Evolutionary conservation across 2,113 vertebrate genomes (phyloP).

Genomic region (Lampris incognitus): DNA sequence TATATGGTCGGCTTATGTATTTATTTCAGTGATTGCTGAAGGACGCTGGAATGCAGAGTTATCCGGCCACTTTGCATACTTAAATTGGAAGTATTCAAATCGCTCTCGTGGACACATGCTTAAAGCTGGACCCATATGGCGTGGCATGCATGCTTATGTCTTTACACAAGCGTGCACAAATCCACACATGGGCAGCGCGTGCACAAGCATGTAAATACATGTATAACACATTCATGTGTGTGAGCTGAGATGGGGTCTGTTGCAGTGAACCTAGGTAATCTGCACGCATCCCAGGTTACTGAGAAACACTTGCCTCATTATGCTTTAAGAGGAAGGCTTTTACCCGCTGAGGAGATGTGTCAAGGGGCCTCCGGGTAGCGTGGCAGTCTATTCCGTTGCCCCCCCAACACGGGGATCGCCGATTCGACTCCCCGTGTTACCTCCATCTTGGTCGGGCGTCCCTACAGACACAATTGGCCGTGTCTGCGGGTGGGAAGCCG

Average conservation of each 20-base stretch:
- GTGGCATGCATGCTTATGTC: neutral
- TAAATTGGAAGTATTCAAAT: conserved; percentile 75
- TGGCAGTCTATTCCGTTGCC: neutral
- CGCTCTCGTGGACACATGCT: conserved; percentile 31
- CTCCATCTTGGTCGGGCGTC: too few relatives aligned
- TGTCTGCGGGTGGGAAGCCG: too few relatives aligned
- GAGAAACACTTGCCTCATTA: neutral
- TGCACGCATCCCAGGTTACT: conserved; percentile 4
- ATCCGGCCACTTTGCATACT: conserved; percentile 66
- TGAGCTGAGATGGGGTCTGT: conserved; percentile 16
- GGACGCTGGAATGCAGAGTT: conserved; percentile 54
- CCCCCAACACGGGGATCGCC: too few relatives aligned
- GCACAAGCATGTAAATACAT: conserved; percentile 9
- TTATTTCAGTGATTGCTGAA: conserved; percentile 69
- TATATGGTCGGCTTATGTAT: conserved; percentile 66
- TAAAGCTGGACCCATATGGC: conserved; percentile 16
- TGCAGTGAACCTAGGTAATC: conserved; percentile 49
- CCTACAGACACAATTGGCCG: too few relatives aligned
- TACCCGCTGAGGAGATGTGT: conserved; percentile 36
- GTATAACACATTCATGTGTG: neutral
- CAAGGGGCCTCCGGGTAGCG: conserved; percentile 15
- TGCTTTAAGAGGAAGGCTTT: conserved; percentile 13
- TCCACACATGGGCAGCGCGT: neutral
- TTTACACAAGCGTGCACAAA: neutral
- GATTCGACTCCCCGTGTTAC: too few relatives aligned